Conservation (phyloP, 2,888 invertebrate species). For the Globia sparganii region DNA sequence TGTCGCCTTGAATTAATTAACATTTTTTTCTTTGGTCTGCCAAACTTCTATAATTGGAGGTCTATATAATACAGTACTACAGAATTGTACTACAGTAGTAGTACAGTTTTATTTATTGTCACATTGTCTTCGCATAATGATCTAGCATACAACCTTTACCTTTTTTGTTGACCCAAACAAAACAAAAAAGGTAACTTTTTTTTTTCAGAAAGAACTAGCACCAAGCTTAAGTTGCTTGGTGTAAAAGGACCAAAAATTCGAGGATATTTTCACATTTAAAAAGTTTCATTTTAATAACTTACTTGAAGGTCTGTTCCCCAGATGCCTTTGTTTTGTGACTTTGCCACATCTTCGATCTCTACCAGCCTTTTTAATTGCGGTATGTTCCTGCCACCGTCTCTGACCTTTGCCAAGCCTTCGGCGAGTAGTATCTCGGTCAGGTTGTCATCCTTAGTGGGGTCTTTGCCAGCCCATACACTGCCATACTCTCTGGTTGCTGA, state of each 20-base stretch:
- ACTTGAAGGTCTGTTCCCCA: conserved; percentile 90
- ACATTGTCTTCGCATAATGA: background rate
- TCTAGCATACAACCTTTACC: background rate
- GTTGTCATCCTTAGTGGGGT: conserved; percentile 94
- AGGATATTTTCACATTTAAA: background rate
- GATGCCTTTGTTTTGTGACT: conserved; percentile 96
- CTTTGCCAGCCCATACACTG: conserved; percentile 95
- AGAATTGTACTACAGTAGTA: no score
- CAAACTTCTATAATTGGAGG: background rate
- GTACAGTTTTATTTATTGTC: background rate
- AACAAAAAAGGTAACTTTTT: no score
- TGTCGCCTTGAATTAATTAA: conserved; percentile 16
- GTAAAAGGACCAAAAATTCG: background rate
- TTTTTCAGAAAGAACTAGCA: background rate
- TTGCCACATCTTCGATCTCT: conserved; percentile 97
- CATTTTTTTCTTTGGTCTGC: background rate
- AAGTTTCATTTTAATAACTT: conserved; percentile 41
- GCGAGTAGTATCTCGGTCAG: conserved; percentile 96
- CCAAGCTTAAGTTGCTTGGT: background rate
- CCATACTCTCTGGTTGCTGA: conserved; percentile 96
- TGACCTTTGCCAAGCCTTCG: conserved; percentile 97
- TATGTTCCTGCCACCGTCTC: conserved; percentile 90
- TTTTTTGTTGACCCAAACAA: background rate
- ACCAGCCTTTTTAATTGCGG: conserved; percentile 93
- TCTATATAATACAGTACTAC: no score